Evolutionary conservation across 2,113 vertebrate species (phyloP), one percentile per base, ranked within the genome.

Genomic region (Turnix velox): DNA sequence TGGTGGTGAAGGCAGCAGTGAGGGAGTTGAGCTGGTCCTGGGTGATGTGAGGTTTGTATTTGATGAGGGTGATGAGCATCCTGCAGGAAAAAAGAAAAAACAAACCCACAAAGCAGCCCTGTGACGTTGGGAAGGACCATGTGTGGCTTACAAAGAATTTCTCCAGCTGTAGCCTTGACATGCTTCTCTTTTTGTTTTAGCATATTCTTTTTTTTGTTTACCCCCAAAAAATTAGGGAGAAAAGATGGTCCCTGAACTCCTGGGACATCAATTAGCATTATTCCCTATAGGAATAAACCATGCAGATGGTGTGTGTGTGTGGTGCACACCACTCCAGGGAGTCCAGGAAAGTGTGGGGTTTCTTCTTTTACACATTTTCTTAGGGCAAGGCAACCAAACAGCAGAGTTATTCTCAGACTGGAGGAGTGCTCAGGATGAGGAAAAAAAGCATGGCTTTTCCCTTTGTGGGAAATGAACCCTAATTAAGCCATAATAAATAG

Each of bases 61-160:
- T 94, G 52, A 88, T 51, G 10, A 96, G 87, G 65, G 49, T 90
- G 37, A 90, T 28, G 20, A 97, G 94, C 72, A 97, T 67, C 7
- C 96, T 97, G 93, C 65, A 71, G 66, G 59, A 3, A 14, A 19
- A 92, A n/a, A n/a, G n/a, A n/a, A n/a, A n/a, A n/a, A n/a, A n/a
- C n/a, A n/a, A n/a, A n/a, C n/a, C n/a, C n/a, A 40, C 48, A 37
- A 19, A 54, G 46, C n/a, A 25, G 51, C 10, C 13, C 7, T 1
- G 10, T 42, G 37, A 45, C 22, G 37, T 9, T 3, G 30, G 13
- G 27, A 22, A 54, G n/a, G 3, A 35, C 35, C 18, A 4, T 2
- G 0, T 2, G 0, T 0, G 0, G 27, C 20, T 33, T 14, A 24
- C 4, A 0, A n/a, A 79, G 28, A n/a, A 0, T 9, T 35, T 28